Evolutionary conservation across 2,888 invertebrate genomes (phyloP).

Genomic region (Archips crataeganus): DNA sequence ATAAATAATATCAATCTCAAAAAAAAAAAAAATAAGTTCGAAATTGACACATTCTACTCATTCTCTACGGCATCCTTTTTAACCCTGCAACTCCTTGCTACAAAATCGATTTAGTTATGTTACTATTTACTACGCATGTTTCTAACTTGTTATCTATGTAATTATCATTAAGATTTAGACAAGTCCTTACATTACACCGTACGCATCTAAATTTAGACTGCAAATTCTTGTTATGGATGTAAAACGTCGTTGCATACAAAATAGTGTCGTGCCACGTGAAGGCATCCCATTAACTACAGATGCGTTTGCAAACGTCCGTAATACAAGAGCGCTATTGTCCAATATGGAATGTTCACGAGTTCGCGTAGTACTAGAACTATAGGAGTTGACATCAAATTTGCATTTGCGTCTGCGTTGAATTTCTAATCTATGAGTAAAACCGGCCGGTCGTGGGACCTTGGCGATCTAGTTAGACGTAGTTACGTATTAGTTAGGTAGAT

Average conservation of each 20-base stretch:
- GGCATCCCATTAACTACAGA: background rate
- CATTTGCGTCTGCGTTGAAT: slow-evolving; percentile 26
- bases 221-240: slow-evolving; percentile 18
- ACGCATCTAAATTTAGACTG: slow-evolving; percentile 18
- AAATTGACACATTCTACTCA: too few relatives aligned
- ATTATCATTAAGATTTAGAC: background rate
- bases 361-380: slow-evolving; percentile 1
- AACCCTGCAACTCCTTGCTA: too few relatives aligned
- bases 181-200: background rate
- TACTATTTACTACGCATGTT: too few relatives aligned
- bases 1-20: too few relatives aligned
- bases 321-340: background rate
- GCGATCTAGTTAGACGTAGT: slow-evolving; percentile 9
- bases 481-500: background rate
- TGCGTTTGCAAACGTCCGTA: background rate
- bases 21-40: too few relatives aligned
- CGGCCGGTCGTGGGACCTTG: slow-evolving; percentile 22
- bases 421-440: slow-evolving; percentile 27
- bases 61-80: too few relatives aligned
- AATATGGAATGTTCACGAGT: background rate
- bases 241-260: slow-evolving; percentile 25
- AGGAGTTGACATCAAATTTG: slow-evolving; percentile 27
- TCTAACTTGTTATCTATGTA: too few relatives aligned
- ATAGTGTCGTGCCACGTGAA: slow-evolving; percentile 3
- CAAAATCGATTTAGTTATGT: too few relatives aligned